Conservation (phyloP, 2,113 vertebrate genomes). For the Centropus bengalensis region DNA sequence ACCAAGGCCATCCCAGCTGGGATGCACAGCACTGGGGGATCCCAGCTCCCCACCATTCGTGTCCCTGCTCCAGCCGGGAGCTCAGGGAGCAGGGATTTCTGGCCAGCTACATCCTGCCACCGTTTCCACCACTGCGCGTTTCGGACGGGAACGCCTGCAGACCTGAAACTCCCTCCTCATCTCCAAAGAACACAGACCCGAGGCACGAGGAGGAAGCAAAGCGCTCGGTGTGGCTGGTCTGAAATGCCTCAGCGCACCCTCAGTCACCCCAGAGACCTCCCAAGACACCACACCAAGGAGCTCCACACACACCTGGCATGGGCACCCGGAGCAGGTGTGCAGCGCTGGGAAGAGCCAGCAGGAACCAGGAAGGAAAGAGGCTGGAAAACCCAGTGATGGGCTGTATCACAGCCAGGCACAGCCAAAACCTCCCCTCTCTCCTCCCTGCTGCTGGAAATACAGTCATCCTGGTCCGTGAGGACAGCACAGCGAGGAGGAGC, state of each 20-base stretch:
- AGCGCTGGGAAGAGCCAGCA: background rate
- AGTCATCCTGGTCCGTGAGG: fast-evolving
- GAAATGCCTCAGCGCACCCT: background rate
- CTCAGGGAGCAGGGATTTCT: background rate
- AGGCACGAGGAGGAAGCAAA: background rate
- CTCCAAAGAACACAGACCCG: background rate
- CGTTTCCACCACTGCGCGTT: background rate
- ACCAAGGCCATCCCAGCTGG: background rate
- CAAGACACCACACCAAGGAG: fast-evolving
- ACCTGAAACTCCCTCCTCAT: background rate
- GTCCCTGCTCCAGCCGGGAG: background rate
- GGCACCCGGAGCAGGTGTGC: background rate
- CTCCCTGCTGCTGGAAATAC: background rate
- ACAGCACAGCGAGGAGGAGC: fast-evolving
- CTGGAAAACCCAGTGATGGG: fast-evolving
- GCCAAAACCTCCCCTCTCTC: background rate
- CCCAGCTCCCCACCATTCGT: fast-evolving
- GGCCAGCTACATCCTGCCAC: fast-evolving
- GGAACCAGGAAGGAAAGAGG: background rate
- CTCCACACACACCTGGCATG: fast-evolving
- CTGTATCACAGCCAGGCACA: fast-evolving
- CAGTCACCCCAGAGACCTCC: too few species aligned
- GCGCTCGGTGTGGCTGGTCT: fast-evolving
- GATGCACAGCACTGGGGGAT: fast-evolving
- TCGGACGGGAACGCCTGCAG: fast-evolving